Evolutionary conservation across 2,797 vertebrate species (phyloP), one percentile per base, ranked within the genome.

Genomic region (Pseudochirops cupreus): DNA sequence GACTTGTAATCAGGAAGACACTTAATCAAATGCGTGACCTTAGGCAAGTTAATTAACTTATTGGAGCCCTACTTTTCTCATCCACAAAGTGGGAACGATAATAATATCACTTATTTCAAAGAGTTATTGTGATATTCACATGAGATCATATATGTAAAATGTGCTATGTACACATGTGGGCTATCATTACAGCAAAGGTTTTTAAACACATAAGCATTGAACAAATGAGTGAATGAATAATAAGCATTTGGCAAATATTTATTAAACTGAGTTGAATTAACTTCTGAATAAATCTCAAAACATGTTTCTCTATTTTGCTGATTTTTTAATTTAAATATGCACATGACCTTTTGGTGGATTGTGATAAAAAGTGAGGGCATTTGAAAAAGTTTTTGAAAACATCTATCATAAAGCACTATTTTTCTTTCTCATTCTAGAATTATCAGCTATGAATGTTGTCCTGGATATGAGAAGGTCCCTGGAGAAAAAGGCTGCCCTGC

Each of bases 401-500:
- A 26, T 29, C 52, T 58, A 39, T 16, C 94, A 91, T 98, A 97
- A 98, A 90, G 92, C 94, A 4, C 3, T 0, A 0, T 97, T n/a
- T 97, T 93, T 93, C 26, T 98, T 93, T 99, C 91, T 98, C 94
- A 12, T 98, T 98, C 39, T 98, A 99, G 99, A 94, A 98, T 99
- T 96, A 99, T 99, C 98, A 99, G 99, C 94, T 99, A 99, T 0
- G 99, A 99, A 98, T 99, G 99, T 98, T 99, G 99, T 93, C 99
- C 99, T 33, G 99, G 99, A 67, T 99, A 99, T 96, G 99, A 99
- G 98, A 99, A 98, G 97, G 98, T 99, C 95, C 98, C 99, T 0
- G 99, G 99, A 98, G 99, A 99, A 98, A 99, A 99, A 97, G 99
- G 99, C 97, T 99, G 99, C 96, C 99, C 99, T 96, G 99, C 99